Evolutionary conservation across 2,113 vertebrate species (phyloP), one percentile per base, ranked within the genome.

Genomic region (Ariopsis seemanni): DNA sequence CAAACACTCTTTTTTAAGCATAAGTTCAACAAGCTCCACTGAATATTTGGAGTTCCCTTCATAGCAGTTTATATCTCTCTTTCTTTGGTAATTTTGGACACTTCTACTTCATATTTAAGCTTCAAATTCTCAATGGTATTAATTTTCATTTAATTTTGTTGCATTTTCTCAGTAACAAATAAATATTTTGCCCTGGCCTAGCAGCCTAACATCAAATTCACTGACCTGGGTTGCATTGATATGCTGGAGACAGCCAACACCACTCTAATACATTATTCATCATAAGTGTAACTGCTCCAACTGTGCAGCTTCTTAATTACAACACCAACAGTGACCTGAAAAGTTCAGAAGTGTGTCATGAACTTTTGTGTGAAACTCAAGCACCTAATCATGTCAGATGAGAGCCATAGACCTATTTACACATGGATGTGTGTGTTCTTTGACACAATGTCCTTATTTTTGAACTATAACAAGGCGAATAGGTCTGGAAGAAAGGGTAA

Each of bases 241-340:
- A 84, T 55, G 67, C 20, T 85, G 30, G 20, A 48, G 30, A 85
- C n/a, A 18, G 25, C 63, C 12, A 84, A 60, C 83, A 85, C 25
- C 11, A 74, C 5, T 60, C 53, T 48, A 85, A 71, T 85, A 85
- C 83, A 84, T 84, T 58, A 74, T 84, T 85, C 67, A 85, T 75
- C 15, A 58, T 34, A n/a, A 48, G 55, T 60, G 30, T 25, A 75
- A 85, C 30, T 17, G 69, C 52, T 60, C 27, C 83, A 75, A 48
- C 69, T 85, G 83, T 58, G 58, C 60, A 30, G 69, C 69, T 75
- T 74, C 25, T 83, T 85, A 84, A 72, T 58, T 65, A 85, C n/a
- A 84, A 84, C 10, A 58, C 48, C 1, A 15, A 53, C 62, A 30
- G 11, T 50, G 34, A 75, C 52, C 18, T 72, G 67, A 84, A 71